Evolutionary conservation across 2,888 invertebrate genomes (phyloP).

Genomic region (Parapristionchus giblindavisi): DNA sequence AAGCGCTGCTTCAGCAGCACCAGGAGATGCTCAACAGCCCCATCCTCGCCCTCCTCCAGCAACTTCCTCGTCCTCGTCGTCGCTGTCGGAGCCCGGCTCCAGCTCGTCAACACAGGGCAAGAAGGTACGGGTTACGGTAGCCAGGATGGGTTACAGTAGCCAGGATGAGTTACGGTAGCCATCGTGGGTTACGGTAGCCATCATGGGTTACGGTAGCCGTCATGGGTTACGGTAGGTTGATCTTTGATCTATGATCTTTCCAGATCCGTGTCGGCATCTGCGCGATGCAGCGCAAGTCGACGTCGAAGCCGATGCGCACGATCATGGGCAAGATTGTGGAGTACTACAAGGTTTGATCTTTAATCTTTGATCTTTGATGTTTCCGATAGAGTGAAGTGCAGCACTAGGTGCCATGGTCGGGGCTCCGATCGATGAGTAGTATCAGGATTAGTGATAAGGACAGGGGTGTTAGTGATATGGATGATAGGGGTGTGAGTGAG

Average conservation of each 20-base stretch:
- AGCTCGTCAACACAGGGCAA: slow-evolving; percentile 28
- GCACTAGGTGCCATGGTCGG: no score
- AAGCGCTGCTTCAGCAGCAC: not conserved
- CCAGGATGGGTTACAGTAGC: no score
- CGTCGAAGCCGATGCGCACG: slow-evolving; percentile 98
- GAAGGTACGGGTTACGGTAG: slow-evolving; percentile 24
- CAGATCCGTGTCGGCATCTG: slow-evolving; percentile 95
- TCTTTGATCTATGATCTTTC: not conserved
- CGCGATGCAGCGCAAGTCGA: slow-evolving; percentile 97
- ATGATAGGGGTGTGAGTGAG: no score
- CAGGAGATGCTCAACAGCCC: not conserved
- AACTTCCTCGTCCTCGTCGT: no score
- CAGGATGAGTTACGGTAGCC: no score
- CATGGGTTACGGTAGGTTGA: no score
- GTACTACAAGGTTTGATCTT: slow-evolving; percentile 74
- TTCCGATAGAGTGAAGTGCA: no score
- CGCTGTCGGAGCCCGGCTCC: slow-evolving; percentile 17
- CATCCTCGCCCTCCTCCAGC: slow-evolving; percentile 19
- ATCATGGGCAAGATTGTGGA: slow-evolving; percentile 93
- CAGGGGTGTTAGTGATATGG: no score
- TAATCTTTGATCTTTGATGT: not conserved
- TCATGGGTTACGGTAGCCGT: no score
- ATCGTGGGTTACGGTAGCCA: no score
- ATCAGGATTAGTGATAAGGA: no score
- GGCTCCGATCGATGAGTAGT: no score